A percentile compares a stretch with the other conserved stretches of the same genome.
These are phyloP conservation scores for Lasioglossum albipes DNA, from an alignment of 1,140 invertebrate genomes.

Conservation along the genomic window DNA sequence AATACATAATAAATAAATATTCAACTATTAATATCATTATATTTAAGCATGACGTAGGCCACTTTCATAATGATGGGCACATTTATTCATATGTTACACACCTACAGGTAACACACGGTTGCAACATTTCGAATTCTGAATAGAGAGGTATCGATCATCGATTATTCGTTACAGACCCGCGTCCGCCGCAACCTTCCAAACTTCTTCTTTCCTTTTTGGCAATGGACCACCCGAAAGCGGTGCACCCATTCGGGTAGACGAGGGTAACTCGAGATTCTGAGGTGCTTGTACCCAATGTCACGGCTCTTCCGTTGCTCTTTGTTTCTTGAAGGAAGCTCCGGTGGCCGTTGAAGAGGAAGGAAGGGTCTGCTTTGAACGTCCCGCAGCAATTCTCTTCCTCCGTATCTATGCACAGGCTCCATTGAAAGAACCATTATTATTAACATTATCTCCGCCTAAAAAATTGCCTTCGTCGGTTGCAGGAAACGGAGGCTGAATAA, in stretches of 20 bases:
- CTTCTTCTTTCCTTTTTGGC: slow-evolving; percentile 14
- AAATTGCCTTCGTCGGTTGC: too few species aligned
- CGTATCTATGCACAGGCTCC: neutral
- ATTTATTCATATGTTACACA: too few species aligned
- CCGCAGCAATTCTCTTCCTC: neutral
- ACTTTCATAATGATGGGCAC: too few species aligned
- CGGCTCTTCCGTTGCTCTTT: slow-evolving; percentile 10
- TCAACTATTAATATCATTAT: too few species aligned
- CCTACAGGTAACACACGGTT: too few species aligned
- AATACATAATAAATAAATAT: too few species aligned
- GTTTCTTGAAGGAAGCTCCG: slow-evolving; percentile 15
- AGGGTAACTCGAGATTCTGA: slow-evolving; percentile 53
- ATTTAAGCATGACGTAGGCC: too few species aligned
- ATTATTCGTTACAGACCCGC: neutral
- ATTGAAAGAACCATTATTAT: too few species aligned
- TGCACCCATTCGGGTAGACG: slow-evolving; percentile 26
- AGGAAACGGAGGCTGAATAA: too few species aligned
- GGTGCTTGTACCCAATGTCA: slow-evolving; percentile 37
- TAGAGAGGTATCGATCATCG: neutral
- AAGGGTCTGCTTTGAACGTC: slow-evolving; percentile 3
- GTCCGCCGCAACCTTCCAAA: too few species aligned
- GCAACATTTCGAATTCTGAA: too few species aligned
- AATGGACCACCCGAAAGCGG: slow-evolving; percentile 59
- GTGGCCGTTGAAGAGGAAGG: neutral
- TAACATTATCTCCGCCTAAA: too few species aligned